Percentiles rank a stretch among this genome's conserved stretches.
phyloP scores from a whole-genome alignment of 2,797 vertebrate species.

The Dallia pectoralis region DNA sequence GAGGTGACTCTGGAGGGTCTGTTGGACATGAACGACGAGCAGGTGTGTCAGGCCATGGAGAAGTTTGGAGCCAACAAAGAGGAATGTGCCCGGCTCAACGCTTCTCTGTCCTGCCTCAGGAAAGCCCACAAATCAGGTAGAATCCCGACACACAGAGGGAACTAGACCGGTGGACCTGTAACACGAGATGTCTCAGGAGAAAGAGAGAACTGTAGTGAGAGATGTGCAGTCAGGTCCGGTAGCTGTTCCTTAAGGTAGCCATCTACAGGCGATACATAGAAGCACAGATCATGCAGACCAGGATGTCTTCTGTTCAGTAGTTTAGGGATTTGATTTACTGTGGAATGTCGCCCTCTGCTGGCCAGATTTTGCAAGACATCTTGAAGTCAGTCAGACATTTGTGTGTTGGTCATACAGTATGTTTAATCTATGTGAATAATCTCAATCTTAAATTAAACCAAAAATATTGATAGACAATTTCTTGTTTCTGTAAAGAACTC shows the following conservation, averaged over 20 bases:
- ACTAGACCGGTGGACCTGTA: no score
- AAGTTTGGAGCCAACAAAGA: constrained; percentile 91
- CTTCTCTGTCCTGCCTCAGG: constrained; percentile 92
- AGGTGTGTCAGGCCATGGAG: constrained; percentile 89
- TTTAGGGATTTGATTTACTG: neutral
- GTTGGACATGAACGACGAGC: constrained; percentile 88
- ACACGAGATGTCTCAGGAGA: neutral
- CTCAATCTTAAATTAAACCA: no score
- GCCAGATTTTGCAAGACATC: neutral
- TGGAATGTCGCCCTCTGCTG: constrained; percentile 10
- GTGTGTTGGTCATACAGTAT: no score
- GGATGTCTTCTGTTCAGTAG: neutral
- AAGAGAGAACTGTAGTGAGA: neutral
- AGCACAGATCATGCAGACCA: neutral
- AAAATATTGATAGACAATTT: no score
- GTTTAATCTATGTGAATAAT: no score
- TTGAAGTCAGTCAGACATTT: neutral
- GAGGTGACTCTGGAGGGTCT: constrained; percentile 91
- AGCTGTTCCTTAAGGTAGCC: neutral
- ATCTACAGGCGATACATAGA: neutral
- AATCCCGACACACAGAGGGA: neutral
- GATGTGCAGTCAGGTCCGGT: neutral
- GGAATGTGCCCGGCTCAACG: constrained; percentile 93
- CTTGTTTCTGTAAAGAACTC: no score
- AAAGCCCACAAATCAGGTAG: constrained; percentile 90